Conservation (phyloP, 2,797 vertebrate species). For the Zenarchopterus dispar region DNA sequence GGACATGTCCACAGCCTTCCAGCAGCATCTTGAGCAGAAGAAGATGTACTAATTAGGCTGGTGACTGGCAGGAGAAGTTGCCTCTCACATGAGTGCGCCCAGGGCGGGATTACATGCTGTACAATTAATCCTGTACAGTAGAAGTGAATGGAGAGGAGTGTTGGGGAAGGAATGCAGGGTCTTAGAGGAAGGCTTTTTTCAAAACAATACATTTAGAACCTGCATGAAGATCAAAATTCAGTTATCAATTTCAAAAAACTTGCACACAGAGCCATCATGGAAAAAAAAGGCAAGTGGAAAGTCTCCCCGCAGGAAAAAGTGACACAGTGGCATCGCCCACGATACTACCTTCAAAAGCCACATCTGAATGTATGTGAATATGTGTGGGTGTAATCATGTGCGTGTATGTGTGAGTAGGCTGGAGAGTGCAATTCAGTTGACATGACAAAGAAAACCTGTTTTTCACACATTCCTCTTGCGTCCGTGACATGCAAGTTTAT, state of each 20-base stretch:
- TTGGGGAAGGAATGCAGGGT: constrained; percentile 3
- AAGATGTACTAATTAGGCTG: constrained; percentile 46
- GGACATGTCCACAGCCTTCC: not conserved
- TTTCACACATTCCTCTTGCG: constrained; percentile 29
- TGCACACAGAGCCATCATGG: constrained; percentile 58
- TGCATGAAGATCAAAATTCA: constrained; percentile 32
- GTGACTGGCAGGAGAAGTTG: constrained; percentile 42
- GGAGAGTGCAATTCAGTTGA: constrained; percentile 41
- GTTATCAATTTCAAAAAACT: constrained; percentile 42
- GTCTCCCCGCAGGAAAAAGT: constrained; percentile 91
- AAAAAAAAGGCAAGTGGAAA: constrained; percentile 90
- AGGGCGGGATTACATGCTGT: constrained; percentile 33
- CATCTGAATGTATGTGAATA: constrained; percentile 40
- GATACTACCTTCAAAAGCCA: constrained; percentile 84
- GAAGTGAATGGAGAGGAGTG: too few species aligned
- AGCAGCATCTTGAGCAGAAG: constrained; percentile 18
- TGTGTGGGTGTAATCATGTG: constrained; percentile 26
- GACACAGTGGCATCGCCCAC: constrained; percentile 89
- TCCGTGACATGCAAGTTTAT: constrained; percentile 23
- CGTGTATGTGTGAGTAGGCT: constrained; percentile 44
- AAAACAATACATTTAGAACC: constrained; percentile 36
- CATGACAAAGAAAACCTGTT: constrained; percentile 37
- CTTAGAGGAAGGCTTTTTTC: not conserved
- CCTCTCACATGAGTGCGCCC: constrained; percentile 21
- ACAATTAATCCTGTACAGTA: too few species aligned